phyloP scores from a whole-genome alignment of 2,888 invertebrate genomes.

The Macropis europaea region DNA sequence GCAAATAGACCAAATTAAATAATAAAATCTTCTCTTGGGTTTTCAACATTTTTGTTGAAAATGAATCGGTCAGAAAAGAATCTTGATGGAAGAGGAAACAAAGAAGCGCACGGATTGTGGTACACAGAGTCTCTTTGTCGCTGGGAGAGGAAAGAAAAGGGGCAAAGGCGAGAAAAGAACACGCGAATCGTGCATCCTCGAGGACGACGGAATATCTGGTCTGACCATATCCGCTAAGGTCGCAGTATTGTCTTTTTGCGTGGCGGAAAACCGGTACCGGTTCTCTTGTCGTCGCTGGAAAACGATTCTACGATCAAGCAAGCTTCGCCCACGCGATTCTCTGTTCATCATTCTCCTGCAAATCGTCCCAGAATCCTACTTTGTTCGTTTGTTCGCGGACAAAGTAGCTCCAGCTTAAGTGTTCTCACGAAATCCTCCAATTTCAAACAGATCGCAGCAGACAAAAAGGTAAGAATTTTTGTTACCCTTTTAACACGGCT shows the following conservation, averaged over 20 bases:
- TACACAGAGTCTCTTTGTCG: constrained; percentile 7
- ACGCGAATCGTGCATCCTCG: constrained; percentile 54
- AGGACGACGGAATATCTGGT: constrained; percentile 69
- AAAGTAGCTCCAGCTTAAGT: too few species aligned
- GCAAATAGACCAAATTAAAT: too few species aligned
- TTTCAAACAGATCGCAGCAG: too few species aligned
- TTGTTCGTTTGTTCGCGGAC: background rate
- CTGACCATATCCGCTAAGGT: constrained; percentile 75
- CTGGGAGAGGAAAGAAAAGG: constrained; percentile 20
- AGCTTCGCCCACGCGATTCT: constrained; percentile 54
- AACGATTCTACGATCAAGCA: constrained; percentile 31
- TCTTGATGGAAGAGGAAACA: background rate
- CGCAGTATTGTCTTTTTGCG: constrained; percentile 70
- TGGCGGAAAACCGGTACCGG: constrained; percentile 64
- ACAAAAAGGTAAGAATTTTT: too few species aligned
- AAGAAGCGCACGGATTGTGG: background rate
- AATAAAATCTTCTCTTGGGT: too few species aligned
- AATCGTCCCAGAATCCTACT: too few species aligned
- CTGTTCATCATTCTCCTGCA: background rate
- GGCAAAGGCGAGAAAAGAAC: constrained; percentile 33
- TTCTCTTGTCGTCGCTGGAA: constrained; percentile 33
- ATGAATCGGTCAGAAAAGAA: background rate
- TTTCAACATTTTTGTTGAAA: too few species aligned
- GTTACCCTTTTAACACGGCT: too few species aligned
- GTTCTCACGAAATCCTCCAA: too few species aligned